Evolutionary conservation across 2,888 invertebrate species (phyloP), one percentile per base, ranked within the genome.

Genomic region (Eulithis prunata): DNA sequence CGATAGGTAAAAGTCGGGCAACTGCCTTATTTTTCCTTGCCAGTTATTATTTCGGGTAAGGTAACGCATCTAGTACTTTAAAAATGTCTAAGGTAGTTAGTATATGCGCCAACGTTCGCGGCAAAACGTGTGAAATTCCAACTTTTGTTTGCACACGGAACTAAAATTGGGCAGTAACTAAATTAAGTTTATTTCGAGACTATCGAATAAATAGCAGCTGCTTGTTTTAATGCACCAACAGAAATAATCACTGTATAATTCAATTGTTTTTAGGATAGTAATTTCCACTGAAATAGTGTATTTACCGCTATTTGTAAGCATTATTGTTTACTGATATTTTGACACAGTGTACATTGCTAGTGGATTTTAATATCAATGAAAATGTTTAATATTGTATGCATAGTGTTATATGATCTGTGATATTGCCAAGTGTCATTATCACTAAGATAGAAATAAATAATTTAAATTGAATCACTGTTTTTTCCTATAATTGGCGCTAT

Each of bases 101-200:
- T 84, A 82, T 78, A 79, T 85, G 84, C 82, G 83, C 84, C 82
- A 83, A 80, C 77, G 75, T 74, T 71, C 77, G 72, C 76, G 80
- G 79, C 75, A 45, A 10, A 21, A 58, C 45, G 59, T 51, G 59
- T 59, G 52, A 52, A 43, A 13, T 45, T 28, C 51, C 21, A 52
- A 41, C 58, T 47, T 56, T 36, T 57, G 47, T 49, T 57, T 57
- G 12, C 2, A 47, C 47, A 6, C 28, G 2, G 21, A 32, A 38
- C 13, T 38, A 32, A 49, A 49, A 47, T 49, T 38, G 49, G 58
- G 21, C 8, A 13, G 7, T 21, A 38, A 38, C 36, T 57, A 47
- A 47, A 47, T 57, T 13, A 47, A 57, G 11, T 57, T 47, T 47
- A 57, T 47, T 38, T 38, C 47, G 57, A 38, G 49, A 49, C 21